A percentile compares a stretch with the other conserved stretches of the same genome.
phyloP scores from a whole-genome alignment of 2,888 invertebrate genomes.

The Tubulanus polymorphus region DNA sequence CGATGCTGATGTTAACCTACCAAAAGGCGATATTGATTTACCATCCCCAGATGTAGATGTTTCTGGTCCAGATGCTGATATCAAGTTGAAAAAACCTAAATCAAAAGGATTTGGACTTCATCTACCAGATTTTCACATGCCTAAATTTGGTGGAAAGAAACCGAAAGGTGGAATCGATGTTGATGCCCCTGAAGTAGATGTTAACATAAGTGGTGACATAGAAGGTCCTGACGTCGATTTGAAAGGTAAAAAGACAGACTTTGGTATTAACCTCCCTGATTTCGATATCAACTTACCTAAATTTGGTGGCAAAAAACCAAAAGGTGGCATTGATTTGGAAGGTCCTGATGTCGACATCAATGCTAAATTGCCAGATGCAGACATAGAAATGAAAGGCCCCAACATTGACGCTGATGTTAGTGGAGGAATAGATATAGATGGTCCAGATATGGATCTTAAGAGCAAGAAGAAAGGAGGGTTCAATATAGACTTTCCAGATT shows the following conservation, averaged over 20 bases:
- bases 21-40: too few relatives aligned
- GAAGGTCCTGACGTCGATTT: neutral
- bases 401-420: neutral
- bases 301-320: neutral
- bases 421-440: neutral
- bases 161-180: neutral
- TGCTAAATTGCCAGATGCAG: too few relatives aligned
- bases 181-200: neutral
- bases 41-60: neutral
- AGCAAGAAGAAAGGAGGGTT: neutral
- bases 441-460: neutral
- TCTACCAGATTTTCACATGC: neutral
- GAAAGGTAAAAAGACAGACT: neutral
- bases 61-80: neutral
- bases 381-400: neutral
- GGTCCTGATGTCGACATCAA: neutral
- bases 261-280: neutral
- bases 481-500: slow-evolving; percentile 1
- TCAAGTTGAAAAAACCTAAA: too few relatives aligned
- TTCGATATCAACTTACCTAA: neutral
- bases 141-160: slow-evolving; percentile 8
- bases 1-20: slow-evolving; percentile 2
- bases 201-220: slow-evolving; percentile 1
- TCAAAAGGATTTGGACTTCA: too few relatives aligned
- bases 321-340: neutral